Evolutionary conservation across 2,113 vertebrate genomes (phyloP), one percentile per base, ranked within the genome.

Genomic region (Puntigrus tetrazona): DNA sequence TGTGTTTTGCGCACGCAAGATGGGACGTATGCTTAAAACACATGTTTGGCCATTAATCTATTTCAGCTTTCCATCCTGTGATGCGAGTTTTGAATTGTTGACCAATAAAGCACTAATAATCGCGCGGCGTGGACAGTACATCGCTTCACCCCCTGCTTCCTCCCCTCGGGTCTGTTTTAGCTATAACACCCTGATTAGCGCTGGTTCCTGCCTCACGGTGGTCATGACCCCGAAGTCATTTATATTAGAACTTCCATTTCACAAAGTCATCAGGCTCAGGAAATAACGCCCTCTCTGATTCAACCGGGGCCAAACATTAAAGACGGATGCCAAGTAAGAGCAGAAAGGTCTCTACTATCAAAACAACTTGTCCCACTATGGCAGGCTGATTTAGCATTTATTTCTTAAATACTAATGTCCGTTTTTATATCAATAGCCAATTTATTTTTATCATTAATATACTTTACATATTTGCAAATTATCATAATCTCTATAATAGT

Each of bases 271-370:
- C 90, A 93, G 78, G 79, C 52, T 91, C 92, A 93, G 94, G 93
- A 94, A 94, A 92, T 88, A 91, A 91, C 92, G 92, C 92, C 89
- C 90, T 90, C 88, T 81, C 84, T 85, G 87, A 92, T 90, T 91
- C 85, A 91, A 75, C 81, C 67, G 34, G 83, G 88, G 90, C 89
- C 89, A 90, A 86, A 88, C 88, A 86, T 55, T 63, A 78, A 84
- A 84, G 78, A 83, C 76, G 89, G 87, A 79, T 76, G 86, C 83
- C 63, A 86, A 67, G 80, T 6, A 31, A 43, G 84, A 80, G 82
- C 89, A 78, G 84, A 77, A 47, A 85, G 89, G 86, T 89, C 84
- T 72, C 20, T 72, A 29, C 65, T 90, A 85, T 90, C 88, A 88
- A 93, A 92, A 91, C 89, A 86, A 90, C 34, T 27, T 70, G 57